Base-by-base conservation (phyloP, 2,797 vertebrate genomes). In the Hylomyscus alleni region DNA sequence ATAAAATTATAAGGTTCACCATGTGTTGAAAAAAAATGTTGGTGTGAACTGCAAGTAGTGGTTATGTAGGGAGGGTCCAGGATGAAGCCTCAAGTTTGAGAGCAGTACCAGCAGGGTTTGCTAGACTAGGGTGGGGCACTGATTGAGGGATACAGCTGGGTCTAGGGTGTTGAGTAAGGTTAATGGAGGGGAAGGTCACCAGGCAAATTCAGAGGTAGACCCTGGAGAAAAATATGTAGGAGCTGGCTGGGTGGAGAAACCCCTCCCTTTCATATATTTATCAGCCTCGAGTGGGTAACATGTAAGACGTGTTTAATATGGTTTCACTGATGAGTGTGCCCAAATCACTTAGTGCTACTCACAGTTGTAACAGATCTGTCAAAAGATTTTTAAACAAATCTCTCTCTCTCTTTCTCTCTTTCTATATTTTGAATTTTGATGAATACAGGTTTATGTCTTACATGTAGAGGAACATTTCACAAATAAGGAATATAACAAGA, bases 271-370 rank as follows among this genome's bases (percentile, higher is more conserved):
- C 11, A 75, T 44, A 13, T 75, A 62, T 29, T 44, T 90, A 84
- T 47, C 62, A 67, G 31, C n/a, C 60, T 90, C 69, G 89, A 73
- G 76, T 56, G 88, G 56, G n/a, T 31, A 85, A 58, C n/a, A 65
- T 84, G 29, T 92, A 75, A 78, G 58, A 90, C 82, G 92, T 96
- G 86, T 94, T 95, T 95, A 90, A 87, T 60, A n/a, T 84, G 81
- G 56, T 87, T 96, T 96, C 76, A 90, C n/a, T 90, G 47, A 83
- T 89, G 29, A 22, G 3, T 85, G 4, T 73, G n/a, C 93, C 80
- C 90, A 92, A 95, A 83, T 95, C 24, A 95, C 29, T 73, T 89
- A 40, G 62, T 90, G 80, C 47, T 86, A 90, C 6, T 14, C 12
- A 0, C 54, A 96, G 69, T 92, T 90, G 19, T 44, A 93, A 92